These are phyloP conservation scores for Rhynchotus rufescens DNA, from an alignment of 2,797 vertebrate genomes.

Conservation along the genomic window DNA sequence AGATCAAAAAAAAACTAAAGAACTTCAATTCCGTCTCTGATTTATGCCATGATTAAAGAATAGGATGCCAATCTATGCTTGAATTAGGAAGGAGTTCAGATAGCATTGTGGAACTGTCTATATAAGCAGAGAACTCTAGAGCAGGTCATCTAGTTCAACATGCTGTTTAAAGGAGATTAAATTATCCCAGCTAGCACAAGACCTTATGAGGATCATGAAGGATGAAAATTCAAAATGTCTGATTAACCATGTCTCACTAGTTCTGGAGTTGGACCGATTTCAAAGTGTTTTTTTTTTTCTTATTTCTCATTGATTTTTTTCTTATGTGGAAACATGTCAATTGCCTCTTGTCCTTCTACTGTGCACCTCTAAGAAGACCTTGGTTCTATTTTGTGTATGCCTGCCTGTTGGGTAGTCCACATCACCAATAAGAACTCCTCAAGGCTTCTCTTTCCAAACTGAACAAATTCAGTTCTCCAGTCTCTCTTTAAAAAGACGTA, in stretches of 20 bases:
- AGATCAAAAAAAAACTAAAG: background rate
- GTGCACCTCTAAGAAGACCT: background rate
- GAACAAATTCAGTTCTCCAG: background rate
- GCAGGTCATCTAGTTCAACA: background rate
- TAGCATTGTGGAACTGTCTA: no score
- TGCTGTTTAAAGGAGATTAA: rapidly evolving
- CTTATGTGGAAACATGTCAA: no score
- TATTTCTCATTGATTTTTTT: no score
- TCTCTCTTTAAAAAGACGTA: background rate
- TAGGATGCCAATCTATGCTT: background rate
- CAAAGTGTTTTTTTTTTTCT: background rate
- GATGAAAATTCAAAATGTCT: background rate
- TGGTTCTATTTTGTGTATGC: background rate
- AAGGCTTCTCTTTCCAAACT: background rate
- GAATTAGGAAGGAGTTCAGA: background rate
- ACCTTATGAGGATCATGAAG: rapidly evolving
- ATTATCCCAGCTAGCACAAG: background rate
- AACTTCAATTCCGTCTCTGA: background rate
- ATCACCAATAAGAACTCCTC: rapidly evolving
- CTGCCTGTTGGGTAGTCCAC: background rate
- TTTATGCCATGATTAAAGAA: background rate
- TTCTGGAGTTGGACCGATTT: background rate
- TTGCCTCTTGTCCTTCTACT: background rate
- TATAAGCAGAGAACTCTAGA: background rate
- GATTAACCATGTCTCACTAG: background rate